Evolutionary conservation across 2,888 invertebrate genomes (phyloP), one percentile per base, ranked within the genome.

Genomic region (Agriotes lineatus): DNA sequence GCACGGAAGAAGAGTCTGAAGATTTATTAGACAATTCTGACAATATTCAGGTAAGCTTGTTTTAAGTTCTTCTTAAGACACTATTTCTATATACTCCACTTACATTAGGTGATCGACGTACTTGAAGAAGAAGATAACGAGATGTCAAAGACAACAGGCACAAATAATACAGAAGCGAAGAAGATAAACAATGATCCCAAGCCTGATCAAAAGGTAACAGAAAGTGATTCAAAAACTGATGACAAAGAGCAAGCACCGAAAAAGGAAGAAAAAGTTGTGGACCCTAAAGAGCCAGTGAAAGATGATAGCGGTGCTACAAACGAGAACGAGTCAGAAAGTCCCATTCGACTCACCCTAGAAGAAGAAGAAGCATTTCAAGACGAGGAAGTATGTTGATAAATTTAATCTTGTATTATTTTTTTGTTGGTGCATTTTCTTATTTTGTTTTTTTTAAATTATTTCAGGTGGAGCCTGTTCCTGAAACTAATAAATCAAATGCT

Each of bases 331-430:
- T 18, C 45, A 20, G 75, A 73, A 44, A 74, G 69, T 50, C 77
- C 79, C 25, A 79, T 82, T 62, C 76, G 78, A 14, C 76, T 82
- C 57, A 82, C 80, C 20, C 74, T 81, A 58, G 82, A 82, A 68
- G 81, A 82, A 73, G 79, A 80, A 69, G 82, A 82, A 75, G 76
- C 76, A 54, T 74, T 80, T 58, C 78, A 79, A 72, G 80, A 80
- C 73, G 79, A 78, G 58, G 80, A 57, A 30, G 62, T 57, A 19
- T 25, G 25, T 25, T 25, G n/a, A n/a, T n/a, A n/a, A n/a, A n/a
- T n/a, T n/a, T n/a, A n/a, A n/a, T n/a, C n/a, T n/a, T n/a, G n/a
- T n/a, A n/a, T 25, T 25, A 25, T 25, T 25, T 30, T 19, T 18
- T 14, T 52, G 10, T 52, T 30, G 30, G 12, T 25, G 2, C 16